Evolutionary conservation across 2,797 vertebrate genomes (phyloP).

Genomic region (Champsocephalus gunnari): DNA sequence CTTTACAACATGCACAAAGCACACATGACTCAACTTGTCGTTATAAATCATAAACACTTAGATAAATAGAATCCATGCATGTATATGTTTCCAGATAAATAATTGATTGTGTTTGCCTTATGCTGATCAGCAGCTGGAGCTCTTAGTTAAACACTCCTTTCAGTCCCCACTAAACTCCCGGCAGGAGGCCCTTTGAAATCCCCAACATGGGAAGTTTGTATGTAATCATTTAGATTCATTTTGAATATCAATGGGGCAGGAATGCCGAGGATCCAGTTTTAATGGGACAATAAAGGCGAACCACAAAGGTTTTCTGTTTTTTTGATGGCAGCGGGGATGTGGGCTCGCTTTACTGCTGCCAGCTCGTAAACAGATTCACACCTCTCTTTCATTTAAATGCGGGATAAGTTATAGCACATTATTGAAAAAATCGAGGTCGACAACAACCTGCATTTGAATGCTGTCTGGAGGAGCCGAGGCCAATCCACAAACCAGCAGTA

Average conservation of each 20-base stretch:
- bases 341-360: slow-evolving; percentile 70
- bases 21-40: slow-evolving; percentile 2
- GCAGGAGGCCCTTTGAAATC: slow-evolving; percentile 61
- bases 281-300: slow-evolving; percentile 82
- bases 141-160: slow-evolving; percentile 48
- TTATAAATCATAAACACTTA: slow-evolving; percentile 2
- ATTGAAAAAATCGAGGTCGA: slow-evolving; percentile 77
- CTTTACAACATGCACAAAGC: slow-evolving; percentile 14
- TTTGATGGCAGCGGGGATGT: slow-evolving; percentile 71
- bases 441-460: slow-evolving; percentile 84
- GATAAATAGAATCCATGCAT: slow-evolving; percentile 8
- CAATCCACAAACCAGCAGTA: slow-evolving; percentile 83
- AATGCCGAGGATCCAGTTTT: slow-evolving; percentile 78
- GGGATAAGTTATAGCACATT: slow-evolving; percentile 83
- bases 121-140: slow-evolving; percentile 50
- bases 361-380: slow-evolving; percentile 86
- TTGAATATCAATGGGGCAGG: slow-evolving; percentile 74
- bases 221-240: slow-evolving; percentile 76
- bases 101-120: slow-evolving; percentile 17
- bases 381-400: slow-evolving; percentile 86
- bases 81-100: background rate
- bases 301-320: slow-evolving; percentile 69
- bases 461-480: slow-evolving; percentile 78
- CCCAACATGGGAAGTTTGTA: slow-evolving; percentile 66
- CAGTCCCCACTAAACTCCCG: slow-evolving; percentile 44